Evolutionary conservation across 1,140 invertebrate genomes (phyloP).

Genomic region (Aphidius ervi): DNA sequence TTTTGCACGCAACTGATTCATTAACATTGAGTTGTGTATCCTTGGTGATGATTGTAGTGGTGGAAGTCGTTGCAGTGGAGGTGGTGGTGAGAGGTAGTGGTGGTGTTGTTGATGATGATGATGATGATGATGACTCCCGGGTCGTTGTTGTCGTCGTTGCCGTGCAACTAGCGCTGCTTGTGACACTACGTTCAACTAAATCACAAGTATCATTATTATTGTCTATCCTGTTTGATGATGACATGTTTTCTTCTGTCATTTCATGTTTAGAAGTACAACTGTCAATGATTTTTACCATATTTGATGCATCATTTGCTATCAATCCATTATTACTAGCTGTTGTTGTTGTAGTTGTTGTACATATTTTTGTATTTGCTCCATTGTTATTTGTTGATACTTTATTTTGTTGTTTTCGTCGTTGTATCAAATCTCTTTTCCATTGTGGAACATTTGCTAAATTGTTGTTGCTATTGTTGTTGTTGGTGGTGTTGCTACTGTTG

Average conservation of each 20-base stretch:
- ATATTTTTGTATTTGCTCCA: conserved; percentile 31
- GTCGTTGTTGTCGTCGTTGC: not conserved
- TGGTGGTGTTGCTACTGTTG: too few relatives aligned
- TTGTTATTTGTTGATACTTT: conserved; percentile 35
- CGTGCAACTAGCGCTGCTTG: too few relatives aligned
- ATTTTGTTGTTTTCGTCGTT: conserved; percentile 56
- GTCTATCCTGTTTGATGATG: too few relatives aligned
- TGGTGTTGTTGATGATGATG: not conserved
- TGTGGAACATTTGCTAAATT: conserved; percentile 47
- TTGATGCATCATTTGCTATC: too few relatives aligned
- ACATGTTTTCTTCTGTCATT: too few relatives aligned
- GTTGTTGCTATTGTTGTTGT: too few relatives aligned
- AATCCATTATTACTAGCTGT: not conserved
- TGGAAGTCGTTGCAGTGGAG: not conserved
- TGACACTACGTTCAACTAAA: too few relatives aligned
- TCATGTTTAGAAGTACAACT: too few relatives aligned
- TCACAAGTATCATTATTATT: too few relatives aligned
- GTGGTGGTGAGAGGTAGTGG: not conserved
- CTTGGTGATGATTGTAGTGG: not conserved
- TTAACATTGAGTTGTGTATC: conserved; percentile 17
- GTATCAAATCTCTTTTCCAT: conserved; percentile 72
- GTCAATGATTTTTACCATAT: too few relatives aligned
- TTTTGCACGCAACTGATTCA: conserved; percentile 46
- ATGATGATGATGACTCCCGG: not conserved
- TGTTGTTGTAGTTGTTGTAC: conserved; percentile 16